Base-by-base conservation (phyloP, 2,797 vertebrate genomes). In the Melanogrammus aeglefinus region DNA sequence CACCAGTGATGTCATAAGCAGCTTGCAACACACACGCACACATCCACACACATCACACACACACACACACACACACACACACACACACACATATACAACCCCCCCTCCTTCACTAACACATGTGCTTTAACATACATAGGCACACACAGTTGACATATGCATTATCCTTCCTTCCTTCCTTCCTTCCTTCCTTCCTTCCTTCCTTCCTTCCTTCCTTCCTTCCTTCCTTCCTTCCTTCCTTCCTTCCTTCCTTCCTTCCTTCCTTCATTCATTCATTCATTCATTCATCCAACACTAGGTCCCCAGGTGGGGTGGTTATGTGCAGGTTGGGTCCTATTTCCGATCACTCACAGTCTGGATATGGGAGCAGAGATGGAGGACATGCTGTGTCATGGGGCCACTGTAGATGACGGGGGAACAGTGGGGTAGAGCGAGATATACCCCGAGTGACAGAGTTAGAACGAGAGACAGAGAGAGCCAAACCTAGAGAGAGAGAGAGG, bases 311-410 rank as follows among this genome's bases (percentile, higher is more conserved):
- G 35, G 13, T 47, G 4, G 44, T 3, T 47, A 16, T 0, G 44
- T 47, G 44, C 44, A 47, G 44, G 13, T 47, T 63, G 47, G 41
- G 21, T 83, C 66, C 24, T 85, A 57, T 57, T 57, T 21, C 4
- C 16, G 21, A 57, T 21, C 51, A 21, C 51, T 57, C 18, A 2
- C 35, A 36, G 35, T 85, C 76, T 38, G 81, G 82, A 79, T 77
- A 74, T 83, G 70, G 85, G 78, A 85, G 38, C 85, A 80, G 88
- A 88, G 88, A 90, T 90, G 90, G 90, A 87, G 75, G 83, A 88
- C 89, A 74, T 86, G 89, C 88, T 87, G 87, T 91, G 88, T 91
- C 90, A 91, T 86, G 77, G 82, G 82, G 84, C 87, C 84, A 88
- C 85, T 90, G 51, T 87, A 83, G 84, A 73, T 81, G 70, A 88